Percentiles rank a stretch among this genome's conserved stretches.
Conservation (phyloP, 2,888 invertebrate genomes). For the Endotricha flammealis region DNA sequence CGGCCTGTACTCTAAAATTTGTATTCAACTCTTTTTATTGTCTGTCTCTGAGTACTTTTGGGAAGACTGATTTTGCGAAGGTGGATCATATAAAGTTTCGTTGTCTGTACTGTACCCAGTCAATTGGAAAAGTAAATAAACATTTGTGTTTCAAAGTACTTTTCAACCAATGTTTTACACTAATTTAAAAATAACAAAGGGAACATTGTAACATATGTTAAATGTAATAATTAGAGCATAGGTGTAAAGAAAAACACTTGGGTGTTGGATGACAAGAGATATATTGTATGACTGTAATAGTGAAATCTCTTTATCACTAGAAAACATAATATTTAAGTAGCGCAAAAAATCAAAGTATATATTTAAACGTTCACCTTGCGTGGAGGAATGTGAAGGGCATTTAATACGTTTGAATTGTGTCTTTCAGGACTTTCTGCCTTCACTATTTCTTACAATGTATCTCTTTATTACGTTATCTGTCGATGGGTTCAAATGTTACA, state of each 20-base stretch:
- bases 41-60: slow-evolving; percentile 29
- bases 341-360: slow-evolving; percentile 52
- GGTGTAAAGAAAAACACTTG: slow-evolving; percentile 56
- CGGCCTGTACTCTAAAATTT: slow-evolving; percentile 29
- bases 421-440: slow-evolving; percentile 38
- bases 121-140: slow-evolving; percentile 19
- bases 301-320: slow-evolving; percentile 68
- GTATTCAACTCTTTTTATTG: slow-evolving; percentile 21
- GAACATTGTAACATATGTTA: slow-evolving; percentile 78
- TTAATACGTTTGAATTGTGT: slow-evolving; percentile 58
- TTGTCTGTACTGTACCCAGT: slow-evolving; percentile 17
- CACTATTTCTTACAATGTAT: slow-evolving; percentile 58
- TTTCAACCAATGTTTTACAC: slow-evolving; percentile 45
- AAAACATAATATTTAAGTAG: slow-evolving; percentile 62
- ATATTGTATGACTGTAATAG: slow-evolving; percentile 65
- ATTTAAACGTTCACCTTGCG: slow-evolving; percentile 58
- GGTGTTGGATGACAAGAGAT: slow-evolving; percentile 58
- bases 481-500: slow-evolving; percentile 34
- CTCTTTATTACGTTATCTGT: slow-evolving; percentile 45
- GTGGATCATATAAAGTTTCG: slow-evolving; percentile 21
- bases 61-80: slow-evolving; percentile 45
- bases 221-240: slow-evolving; percentile 73
- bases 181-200: slow-evolving; percentile 69
- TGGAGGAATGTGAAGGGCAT: slow-evolving; percentile 63
- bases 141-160: slow-evolving; percentile 21